Percentiles rank a stretch among this genome's conserved stretches.
phyloP scores from a whole-genome alignment of 2,888 invertebrate genomes.

The Stegana nigrithorax region DNA sequence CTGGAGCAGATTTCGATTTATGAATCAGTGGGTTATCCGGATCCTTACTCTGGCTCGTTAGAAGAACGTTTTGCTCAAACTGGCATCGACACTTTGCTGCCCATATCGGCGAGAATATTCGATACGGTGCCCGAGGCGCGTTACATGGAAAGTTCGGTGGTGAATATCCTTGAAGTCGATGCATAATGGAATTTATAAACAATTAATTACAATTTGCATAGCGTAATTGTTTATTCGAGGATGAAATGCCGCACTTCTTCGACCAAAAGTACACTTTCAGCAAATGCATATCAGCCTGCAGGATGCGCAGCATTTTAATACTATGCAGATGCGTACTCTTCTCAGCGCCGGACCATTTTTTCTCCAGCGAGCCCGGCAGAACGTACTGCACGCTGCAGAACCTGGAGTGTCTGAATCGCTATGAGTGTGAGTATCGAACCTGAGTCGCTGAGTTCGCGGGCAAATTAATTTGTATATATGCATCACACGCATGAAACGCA shows the following conservation, averaged over 20 bases:
- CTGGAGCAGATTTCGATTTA: slow-evolving; percentile 38
- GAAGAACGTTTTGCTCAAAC: slow-evolving; percentile 34
- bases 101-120: slow-evolving; percentile 42
- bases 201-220: too few relatives aligned
- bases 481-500: not conserved
- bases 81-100: slow-evolving; percentile 37
- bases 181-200: too few relatives aligned
- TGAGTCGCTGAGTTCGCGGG: too few relatives aligned
- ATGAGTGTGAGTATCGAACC: slow-evolving; percentile 70
- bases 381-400: slow-evolving; percentile 59
- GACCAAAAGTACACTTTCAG: slow-evolving; percentile 72
- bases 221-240: slow-evolving; percentile 72
- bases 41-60: slow-evolving; percentile 48
- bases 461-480: slow-evolving; percentile 32
- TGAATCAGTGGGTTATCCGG: slow-evolving; percentile 42
- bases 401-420: slow-evolving; percentile 70
- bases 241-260: slow-evolving; percentile 67
- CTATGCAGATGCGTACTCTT: slow-evolving; percentile 74
- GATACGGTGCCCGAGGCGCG: slow-evolving; percentile 49
- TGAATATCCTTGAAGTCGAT: too few relatives aligned
- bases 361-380: slow-evolving; percentile 29
- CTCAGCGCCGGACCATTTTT: slow-evolving; percentile 52
- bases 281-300: slow-evolving; percentile 73
- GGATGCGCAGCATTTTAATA: slow-evolving; percentile 69
- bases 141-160: slow-evolving; percentile 37